These are phyloP conservation scores for Oplegnathus fasciatus DNA, from an alignment of 2,113 vertebrate genomes.

Conservation along the genomic window DNA sequence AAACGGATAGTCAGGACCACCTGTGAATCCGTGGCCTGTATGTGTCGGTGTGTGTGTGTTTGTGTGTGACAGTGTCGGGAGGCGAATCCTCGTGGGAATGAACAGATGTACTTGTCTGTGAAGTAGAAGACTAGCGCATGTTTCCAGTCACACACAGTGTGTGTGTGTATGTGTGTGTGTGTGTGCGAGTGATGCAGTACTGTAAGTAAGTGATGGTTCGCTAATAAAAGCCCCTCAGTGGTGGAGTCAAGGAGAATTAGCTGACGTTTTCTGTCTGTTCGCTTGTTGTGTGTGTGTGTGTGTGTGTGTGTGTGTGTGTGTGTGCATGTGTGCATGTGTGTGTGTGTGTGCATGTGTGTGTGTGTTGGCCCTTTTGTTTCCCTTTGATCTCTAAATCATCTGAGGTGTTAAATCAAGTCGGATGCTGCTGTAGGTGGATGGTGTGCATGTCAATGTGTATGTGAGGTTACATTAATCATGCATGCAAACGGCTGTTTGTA, in stretches of 20 bases:
- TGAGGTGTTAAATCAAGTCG: neutral
- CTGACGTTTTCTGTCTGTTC: constrained; percentile 3
- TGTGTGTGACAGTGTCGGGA: neutral
- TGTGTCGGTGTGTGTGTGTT: neutral
- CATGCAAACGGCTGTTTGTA: neutral
- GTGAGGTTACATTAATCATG: constrained; percentile 22
- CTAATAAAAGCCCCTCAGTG: constrained; percentile 3
- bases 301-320: too few species aligned
- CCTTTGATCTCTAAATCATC: constrained; percentile 5
- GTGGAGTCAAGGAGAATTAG: neutral
- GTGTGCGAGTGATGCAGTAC: neutral
- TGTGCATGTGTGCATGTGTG: too few species aligned
- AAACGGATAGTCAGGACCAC: constrained; percentile 50
- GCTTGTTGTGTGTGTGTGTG: constrained; percentile 13
- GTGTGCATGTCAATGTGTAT: neutral
- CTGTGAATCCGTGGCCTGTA: constrained; percentile 46
- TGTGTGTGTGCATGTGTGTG: constrained; percentile 22
- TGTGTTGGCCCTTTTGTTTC: neutral
- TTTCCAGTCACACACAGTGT: constrained; percentile 37
- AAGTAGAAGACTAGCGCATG: constrained; percentile 3
- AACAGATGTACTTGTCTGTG: constrained; percentile 61
- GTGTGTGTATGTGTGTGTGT: constrained; percentile 3
- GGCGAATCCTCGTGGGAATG: constrained; percentile 10
- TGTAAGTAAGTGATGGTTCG: neutral
- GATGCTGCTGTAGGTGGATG: neutral